Conservation (phyloP, 1,140 invertebrate species). For the Hycleus cichorii region DNA sequence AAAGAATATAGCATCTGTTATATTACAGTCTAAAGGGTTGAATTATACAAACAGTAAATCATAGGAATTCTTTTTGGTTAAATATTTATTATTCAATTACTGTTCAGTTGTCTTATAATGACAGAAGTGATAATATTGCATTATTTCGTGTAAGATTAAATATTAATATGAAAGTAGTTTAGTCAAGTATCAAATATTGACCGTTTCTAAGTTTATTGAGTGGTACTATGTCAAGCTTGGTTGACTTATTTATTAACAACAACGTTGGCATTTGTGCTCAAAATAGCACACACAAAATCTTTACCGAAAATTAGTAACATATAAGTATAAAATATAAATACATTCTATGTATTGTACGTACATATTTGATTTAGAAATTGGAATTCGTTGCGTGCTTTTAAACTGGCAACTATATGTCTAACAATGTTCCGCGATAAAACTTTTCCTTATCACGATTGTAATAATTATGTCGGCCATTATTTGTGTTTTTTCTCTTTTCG, state of each 20-base stretch:
- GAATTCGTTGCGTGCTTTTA: slow-evolving; percentile 10
- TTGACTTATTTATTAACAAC: slow-evolving; percentile 9
- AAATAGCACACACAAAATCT: slow-evolving; percentile 1
- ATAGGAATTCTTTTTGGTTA: too few species aligned
- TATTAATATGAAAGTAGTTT: slow-evolving; percentile 7
- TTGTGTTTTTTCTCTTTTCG: slow-evolving; percentile 4
- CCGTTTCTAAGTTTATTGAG: slow-evolving; percentile 7
- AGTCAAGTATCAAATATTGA: slow-evolving; percentile 12
- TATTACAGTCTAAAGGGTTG: too few species aligned
- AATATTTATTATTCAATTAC: too few species aligned
- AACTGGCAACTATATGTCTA: slow-evolving; percentile 14
- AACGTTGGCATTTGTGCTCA: slow-evolving; percentile 7
- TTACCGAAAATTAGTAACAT: too few species aligned
- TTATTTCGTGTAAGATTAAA: background rate
- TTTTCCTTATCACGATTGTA: slow-evolving; percentile 13
- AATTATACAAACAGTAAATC: too few species aligned
- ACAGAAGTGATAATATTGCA: too few species aligned
- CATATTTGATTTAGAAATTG: too few species aligned
- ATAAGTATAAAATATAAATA: too few species aligned
- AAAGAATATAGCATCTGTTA: too few species aligned
- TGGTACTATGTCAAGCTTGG: slow-evolving; percentile 4
- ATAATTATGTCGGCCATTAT: slow-evolving; percentile 14
- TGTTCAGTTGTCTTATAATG: too few species aligned
- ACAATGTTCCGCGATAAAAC: slow-evolving; percentile 19
- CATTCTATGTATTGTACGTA: too few species aligned